Evolutionary conservation across 2,888 invertebrate species (phyloP), one percentile per base, ranked within the genome.

Genomic region (Tetragonisca angustula): DNA sequence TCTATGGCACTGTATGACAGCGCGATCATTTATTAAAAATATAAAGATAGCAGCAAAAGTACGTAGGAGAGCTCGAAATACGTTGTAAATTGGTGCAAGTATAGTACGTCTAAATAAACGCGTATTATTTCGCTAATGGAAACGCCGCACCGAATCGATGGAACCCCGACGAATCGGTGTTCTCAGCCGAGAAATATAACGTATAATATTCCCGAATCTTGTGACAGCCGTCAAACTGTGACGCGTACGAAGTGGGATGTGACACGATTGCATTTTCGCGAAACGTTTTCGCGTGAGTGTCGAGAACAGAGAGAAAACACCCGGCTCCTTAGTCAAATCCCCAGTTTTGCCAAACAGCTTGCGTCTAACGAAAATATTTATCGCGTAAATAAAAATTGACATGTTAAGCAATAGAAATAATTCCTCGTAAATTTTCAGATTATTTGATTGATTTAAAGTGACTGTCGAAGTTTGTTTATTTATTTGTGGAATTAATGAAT

Each of bases 191-290:
- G 80, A 83, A 84, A 74, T 84, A 77, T 83, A 70, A 86, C 79
- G 11, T 86, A 79, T 70, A 87, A 88, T 80, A 83, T 75, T 64
- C 74, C 56, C 69, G 70, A 83, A 81, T 62, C 62, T 72, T 73
- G 70, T 79, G 86, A 76, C 86, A 82, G 67, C 59, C 84, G 84
- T 88, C 89, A 88, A 80, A 84, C 59, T 67, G 71, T 85, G 87
- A 82, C 87, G 77, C 61, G n/a, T 77, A 78, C 77, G 77, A 83
- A 83, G 61, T 65, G 79, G 78, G 78, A 80, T 82, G 79, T 74
- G 82, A 78, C 85, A 43, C 81, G 87, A 89, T 87, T 87, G 89
- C 85, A 88, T 89, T 89, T 61, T 87, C 89, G 56, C 87, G 83
- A 64, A 76, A 76, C 56, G 61, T 68, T 72, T 32, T 65, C 56